Evolutionary conservation across 1,140 invertebrate species (phyloP), one percentile per base, ranked within the genome.

Genomic region (Adelges cooleyi): DNA sequence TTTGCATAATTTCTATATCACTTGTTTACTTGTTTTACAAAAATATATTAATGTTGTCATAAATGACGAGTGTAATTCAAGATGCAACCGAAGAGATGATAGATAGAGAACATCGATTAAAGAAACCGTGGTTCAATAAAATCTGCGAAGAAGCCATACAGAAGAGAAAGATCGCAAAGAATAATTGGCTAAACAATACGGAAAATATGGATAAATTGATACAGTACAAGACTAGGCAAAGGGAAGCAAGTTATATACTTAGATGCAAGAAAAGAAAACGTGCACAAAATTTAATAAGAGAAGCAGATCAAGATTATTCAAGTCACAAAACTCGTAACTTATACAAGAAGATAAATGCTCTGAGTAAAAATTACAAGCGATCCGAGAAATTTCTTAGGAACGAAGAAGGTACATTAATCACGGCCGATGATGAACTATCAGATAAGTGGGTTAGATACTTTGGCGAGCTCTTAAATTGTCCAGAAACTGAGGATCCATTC

Each of bases 201-300:
- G 65, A 51, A 10, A 66, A 65, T 42, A n/a, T 2, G 8, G 20
- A 51, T 53, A 29, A 62, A 54, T 11, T n/a, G 23, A 42, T 40
- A 33, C 42, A 53, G 15, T 67, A 54, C 48, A 56, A 49, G n/a
- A 49, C 56, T 20, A 46, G 29, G 36, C 18, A 22, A 33, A 65
- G 22, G 53, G 54, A 48, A 46, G 42, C 50, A n/a, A 65, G 33
- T 15, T 68, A 68, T n/a, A 52, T 67, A 50, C 44, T 68, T 33
- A 65, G 67, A 49, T 42, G 40, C 20, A 68, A 69, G 36, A 69
- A 67, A 53, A 66, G 50, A 65, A 25, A 52, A 17, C n/a, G n/a
- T 33, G 11, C 29, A 33, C 5, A 33, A 33, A 11, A 33, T 6
- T 5, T 33, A 33, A 6, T 33, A 33, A 11, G 56, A 66, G 59